Evolutionary conservation across 2,888 invertebrate species (phyloP), one percentile per base, ranked within the genome.

Genomic region (Falcaria lacertinaria): DNA sequence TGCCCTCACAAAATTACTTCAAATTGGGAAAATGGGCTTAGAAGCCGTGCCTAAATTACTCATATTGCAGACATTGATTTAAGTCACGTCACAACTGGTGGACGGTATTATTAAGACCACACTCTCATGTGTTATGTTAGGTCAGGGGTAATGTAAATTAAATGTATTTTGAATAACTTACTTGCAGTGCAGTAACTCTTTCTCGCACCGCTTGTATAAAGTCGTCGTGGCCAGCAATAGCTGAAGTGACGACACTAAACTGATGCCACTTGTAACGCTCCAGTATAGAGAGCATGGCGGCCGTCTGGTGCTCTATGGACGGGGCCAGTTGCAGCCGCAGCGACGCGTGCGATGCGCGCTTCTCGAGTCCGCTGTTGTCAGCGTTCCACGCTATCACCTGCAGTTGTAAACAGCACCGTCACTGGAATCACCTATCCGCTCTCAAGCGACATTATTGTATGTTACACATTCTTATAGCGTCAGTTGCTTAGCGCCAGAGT

Each of bases 251-350:
- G 55, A 98, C 95, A 60, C 97, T 95, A 86, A 98, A 97, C 79
- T 97, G 96, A 74, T 97, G 96, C 98, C 98, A 98, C 84, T 97
- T 97, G 90, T 98, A 98, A 59, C 98, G 92, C 81, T 96, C 96
- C 70, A 99, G 89, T 69, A 99, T 96, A 73, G 96, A 96, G 64
- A 98, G 84, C 97, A 98, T 98, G 43, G 98, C 98, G 41, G 96
- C 95, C 33, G 97, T 97, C 87, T 98, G 98, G 79, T 99, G 98
- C 82, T 97, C 97, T 64, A 99, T 93, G 43, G 98, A 97, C 50
- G 99, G 98, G 43, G 98, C 98, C 79, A 99, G 91, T 85, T 98
- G 98, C 54, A 97, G 91, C 69, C 96, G 96, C 64, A 98, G 90
- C 47, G 96, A 96, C 40, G 96, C 96, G 80, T 97, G 96, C 17